phyloP scores from a whole-genome alignment of 2,113 vertebrate species.

The Cathartes aura region DNA sequence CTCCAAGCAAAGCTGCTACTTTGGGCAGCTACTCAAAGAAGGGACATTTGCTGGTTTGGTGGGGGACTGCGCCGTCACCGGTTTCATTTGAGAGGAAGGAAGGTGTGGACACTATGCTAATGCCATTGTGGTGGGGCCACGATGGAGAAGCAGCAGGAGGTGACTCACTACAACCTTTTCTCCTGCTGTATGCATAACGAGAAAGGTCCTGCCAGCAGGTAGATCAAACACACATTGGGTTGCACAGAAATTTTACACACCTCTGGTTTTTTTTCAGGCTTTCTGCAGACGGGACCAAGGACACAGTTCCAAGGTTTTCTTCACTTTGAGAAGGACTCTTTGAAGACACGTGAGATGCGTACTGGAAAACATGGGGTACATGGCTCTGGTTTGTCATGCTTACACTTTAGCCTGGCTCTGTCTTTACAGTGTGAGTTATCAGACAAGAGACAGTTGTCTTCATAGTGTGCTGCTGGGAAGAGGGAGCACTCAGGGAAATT shows the following conservation, averaged over 20 bases:
- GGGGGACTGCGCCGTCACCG: not conserved
- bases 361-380: not conserved
- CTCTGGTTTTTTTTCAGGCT: not conserved
- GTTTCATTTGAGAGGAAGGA: not conserved
- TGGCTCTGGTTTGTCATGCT: not conserved
- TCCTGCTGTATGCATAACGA: not conserved
- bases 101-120: not conserved
- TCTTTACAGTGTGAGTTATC: not conserved
- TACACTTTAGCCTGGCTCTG: not conserved
- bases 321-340: not conserved
- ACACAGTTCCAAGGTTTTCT: not conserved
- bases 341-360: not conserved
- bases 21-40: not conserved
- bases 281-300: not conserved
- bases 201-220: not conserved
- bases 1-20: not conserved
- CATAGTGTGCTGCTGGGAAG: not conserved
- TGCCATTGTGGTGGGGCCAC: no score
- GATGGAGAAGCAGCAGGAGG: not conserved
- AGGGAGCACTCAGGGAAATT: not conserved
- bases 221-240: not conserved
- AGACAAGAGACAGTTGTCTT: not conserved
- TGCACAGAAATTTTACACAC: not conserved
- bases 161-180: not conserved
- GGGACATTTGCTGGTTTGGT: not conserved